Evolutionary conservation across 2,797 vertebrate species (phyloP).

Genomic region (Trachops cirrhosus): DNA sequence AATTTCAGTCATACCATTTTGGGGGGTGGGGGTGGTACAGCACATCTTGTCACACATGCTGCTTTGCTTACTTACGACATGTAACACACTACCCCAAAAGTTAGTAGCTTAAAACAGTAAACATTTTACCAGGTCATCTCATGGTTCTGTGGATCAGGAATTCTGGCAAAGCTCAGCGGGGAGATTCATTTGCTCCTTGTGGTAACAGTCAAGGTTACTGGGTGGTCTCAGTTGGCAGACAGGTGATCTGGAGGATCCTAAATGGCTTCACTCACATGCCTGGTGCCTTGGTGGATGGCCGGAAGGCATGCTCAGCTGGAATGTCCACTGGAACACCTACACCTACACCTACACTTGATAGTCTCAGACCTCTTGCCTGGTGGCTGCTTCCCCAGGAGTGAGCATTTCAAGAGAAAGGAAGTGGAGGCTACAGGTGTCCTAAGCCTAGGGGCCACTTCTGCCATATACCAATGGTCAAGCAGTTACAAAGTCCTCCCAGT

Average conservation of each 20-base stretch:
- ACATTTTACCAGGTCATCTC: background rate
- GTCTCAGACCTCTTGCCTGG: background rate
- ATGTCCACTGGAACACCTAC: background rate
- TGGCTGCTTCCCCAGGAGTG: background rate
- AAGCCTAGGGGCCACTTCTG: background rate
- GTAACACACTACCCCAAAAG: background rate
- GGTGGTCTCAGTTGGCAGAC: background rate
- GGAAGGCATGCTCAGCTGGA: background rate
- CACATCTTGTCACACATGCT: background rate
- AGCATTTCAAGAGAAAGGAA: background rate
- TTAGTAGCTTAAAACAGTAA: background rate
- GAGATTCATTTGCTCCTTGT: background rate
- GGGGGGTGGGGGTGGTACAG: fast-evolving
- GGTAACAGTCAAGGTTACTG: background rate
- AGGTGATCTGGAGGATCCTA: background rate
- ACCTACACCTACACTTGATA: background rate
- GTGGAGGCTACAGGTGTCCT: background rate
- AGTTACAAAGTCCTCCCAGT: background rate
- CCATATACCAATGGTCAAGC: background rate
- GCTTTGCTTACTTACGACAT: background rate
- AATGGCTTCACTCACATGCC: background rate
- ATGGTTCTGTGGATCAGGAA: background rate
- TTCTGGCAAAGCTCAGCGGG: background rate
- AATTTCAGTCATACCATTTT: background rate
- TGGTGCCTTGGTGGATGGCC: background rate